Base-by-base conservation (phyloP, 2,888 invertebrate species). In the Doris montereyensis region DNA sequence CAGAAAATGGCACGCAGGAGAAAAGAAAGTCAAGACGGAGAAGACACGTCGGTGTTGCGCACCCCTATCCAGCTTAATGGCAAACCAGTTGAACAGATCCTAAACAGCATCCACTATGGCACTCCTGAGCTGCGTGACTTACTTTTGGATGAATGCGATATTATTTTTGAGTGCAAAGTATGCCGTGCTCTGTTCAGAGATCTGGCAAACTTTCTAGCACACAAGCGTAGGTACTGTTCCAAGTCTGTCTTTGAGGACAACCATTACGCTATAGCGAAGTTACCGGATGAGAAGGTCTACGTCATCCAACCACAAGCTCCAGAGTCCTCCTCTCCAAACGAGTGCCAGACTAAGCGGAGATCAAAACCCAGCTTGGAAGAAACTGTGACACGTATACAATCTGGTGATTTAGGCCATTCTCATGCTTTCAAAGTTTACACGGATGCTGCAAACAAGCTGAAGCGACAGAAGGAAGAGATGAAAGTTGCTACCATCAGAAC, bases 121-220 rank as follows among this genome's bases (percentile, higher is more conserved):
- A 85, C 86, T 2, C 95, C 95, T 84, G 94, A 94, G 86, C 96
- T 96, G 95, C 94, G 94, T 85, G 93, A 94, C 85, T 92, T 96
- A 76, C 92, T 97, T 52, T 92, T 94, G 41, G 94, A 95, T 88
- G 97, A 97, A 92, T 97, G 97, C 93, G 96, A 96, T 90, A 92
- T 97, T 79, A 93, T 97, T 86, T 95, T 96, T 91, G 97, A 97
- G 91, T 97, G 97, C 91, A 95, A 95, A 91, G 94, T 95, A 26
- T 97, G 97, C 89, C 93, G 95, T 52, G 96, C 95, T 88, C 93
- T 97, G 87, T 97, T 96, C 90, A 94, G 97, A 85, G 96, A 96
- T 89, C 92, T 97, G 83, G 95, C 95, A 21, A 97, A 97, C 92
- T 96, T 97, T 89, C 94, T 97, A 85, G 95, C 96, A 52, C 97